Evolutionary conservation across 2,888 invertebrate genomes (phyloP), one percentile per base, ranked within the genome.

Genomic region (Branchellion lobata): DNA sequence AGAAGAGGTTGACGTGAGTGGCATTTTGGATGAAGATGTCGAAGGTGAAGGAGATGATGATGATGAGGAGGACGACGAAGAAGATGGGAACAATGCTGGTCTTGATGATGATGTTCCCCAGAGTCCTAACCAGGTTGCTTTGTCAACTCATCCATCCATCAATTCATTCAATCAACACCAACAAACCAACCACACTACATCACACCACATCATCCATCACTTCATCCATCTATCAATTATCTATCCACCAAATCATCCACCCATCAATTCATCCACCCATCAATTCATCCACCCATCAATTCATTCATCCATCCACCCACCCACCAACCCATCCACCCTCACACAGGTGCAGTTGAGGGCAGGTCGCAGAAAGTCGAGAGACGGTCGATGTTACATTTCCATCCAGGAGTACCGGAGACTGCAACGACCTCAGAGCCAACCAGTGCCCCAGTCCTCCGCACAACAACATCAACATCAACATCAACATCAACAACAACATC

Each of bases 381-480:
- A 61, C 29, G 77, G 77, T 61, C 61, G 1, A 65, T 74, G 78
- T n/a, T 81, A 81, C 79, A 81, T 79, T 3, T 65, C 82, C 77
- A n/a, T 83, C 78, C 81, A 82, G 27, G 79, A 81, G 69, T 81
- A 81, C 75, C 47, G 79, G 24, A 74, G 33, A 14, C 57, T 61
- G n/a, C 72, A 72, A 8, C 71, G 47, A 31, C 51, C 51, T 2
- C 27, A 61, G 36, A 77, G 77, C 65, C 77, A 77, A 65, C 77
- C 77, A 21, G 31, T 33, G 27, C 82, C 82, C 1, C 78, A 72
- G 33, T 84, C 84, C 77, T 82, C 83, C 18, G 83, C 86, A 14
- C 83, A 86, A 51, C 85, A 86, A 40, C 83, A 84, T 79, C 85
- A 87, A 34, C 84, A 85, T 84, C 86, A 86, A 79, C 3, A 3